Evolutionary conservation across 2,113 vertebrate genomes (phyloP).

Genomic region (Micronycteris hirsuta): DNA sequence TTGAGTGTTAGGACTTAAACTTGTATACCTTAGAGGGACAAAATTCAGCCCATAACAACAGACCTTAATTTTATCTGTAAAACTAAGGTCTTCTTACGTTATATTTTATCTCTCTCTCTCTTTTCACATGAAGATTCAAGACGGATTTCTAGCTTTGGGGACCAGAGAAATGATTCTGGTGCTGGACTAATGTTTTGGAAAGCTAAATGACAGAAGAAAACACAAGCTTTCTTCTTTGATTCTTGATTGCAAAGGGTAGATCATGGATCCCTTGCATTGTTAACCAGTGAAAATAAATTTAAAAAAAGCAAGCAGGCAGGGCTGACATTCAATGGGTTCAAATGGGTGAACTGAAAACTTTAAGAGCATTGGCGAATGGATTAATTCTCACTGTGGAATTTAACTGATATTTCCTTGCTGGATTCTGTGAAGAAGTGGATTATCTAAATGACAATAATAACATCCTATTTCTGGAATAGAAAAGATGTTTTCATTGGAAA

Average conservation of each 20-base stretch:
- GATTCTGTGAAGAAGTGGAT: background rate
- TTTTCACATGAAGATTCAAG: background rate
- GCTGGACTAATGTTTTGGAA: background rate
- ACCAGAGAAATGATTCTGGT: background rate
- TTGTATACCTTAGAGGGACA: background rate
- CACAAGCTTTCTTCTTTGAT: background rate
- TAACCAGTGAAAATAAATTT: background rate
- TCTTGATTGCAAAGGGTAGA: background rate
- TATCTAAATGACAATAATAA: background rate
- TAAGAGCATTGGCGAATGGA: background rate
- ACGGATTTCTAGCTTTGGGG: background rate
- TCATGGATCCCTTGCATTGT: background rate
- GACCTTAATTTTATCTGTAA: background rate
- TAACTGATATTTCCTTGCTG: background rate
- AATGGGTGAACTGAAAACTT: background rate
- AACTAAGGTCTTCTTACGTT: background rate
- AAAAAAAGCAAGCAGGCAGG: rapidly evolving
- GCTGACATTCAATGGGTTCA: background rate
- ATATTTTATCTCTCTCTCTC: background rate
- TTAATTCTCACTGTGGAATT: background rate
- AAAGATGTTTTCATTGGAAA: background rate
- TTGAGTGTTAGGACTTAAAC: background rate
- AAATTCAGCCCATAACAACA: background rate
- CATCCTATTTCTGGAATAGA: background rate
- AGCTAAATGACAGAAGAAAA: background rate